Evolutionary conservation across 2,888 invertebrate genomes (phyloP).

Genomic region (Mystacides longicornis): DNA sequence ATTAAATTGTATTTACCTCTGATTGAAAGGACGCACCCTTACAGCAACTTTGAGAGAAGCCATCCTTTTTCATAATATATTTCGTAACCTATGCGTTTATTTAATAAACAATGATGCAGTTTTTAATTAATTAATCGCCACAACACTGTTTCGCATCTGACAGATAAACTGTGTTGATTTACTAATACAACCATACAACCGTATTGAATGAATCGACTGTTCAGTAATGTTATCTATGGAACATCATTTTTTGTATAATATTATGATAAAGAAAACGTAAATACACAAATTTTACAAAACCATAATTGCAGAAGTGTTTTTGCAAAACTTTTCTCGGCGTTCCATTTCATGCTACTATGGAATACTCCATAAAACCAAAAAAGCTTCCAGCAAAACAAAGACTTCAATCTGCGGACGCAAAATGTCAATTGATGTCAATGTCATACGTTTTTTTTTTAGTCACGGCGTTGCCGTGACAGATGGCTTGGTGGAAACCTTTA

Average conservation of each 20-base stretch:
- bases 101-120: neutral
- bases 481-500: too few species aligned
- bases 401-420: too few species aligned
- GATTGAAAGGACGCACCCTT: slow-evolving; percentile 83
- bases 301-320: too few species aligned
- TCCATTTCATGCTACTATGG: too few species aligned
- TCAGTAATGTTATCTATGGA: slow-evolving; percentile 1
- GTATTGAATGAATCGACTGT: too few species aligned
- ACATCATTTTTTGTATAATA: too few species aligned
- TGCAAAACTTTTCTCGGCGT: too few species aligned
- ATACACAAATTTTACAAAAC: neutral
- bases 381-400: too few species aligned
- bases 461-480: too few species aligned
- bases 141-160: neutral
- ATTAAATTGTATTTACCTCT: slow-evolving; percentile 54
- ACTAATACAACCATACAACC: neutral
- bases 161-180: neutral
- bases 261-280: neutral
- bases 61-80: slow-evolving; percentile 60
- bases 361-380: too few species aligned
- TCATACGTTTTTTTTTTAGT: too few species aligned
- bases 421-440: too few species aligned
- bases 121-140: neutral
- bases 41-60: slow-evolving; percentile 90
- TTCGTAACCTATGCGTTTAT: neutral